A percentile compares a stretch with the other conserved stretches of the same genome.
phyloP scores from a whole-genome alignment of 1,140 invertebrate genomes.

The Drosophila pseudoobscura region DNA sequence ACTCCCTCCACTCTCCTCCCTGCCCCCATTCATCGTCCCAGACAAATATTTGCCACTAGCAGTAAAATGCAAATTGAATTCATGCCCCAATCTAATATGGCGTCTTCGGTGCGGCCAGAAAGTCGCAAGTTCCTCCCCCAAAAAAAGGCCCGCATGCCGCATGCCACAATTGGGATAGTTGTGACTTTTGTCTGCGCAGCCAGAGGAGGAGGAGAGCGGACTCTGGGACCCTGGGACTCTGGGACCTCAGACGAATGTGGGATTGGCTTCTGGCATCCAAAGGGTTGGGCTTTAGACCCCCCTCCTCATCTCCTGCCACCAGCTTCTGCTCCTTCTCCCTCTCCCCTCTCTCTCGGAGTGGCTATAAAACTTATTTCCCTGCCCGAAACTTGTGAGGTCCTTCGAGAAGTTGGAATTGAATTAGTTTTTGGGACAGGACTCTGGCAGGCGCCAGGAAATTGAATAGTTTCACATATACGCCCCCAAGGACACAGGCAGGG shows the following conservation, averaged over 20 bases:
- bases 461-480: constrained; percentile 69
- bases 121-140: constrained; percentile 41
- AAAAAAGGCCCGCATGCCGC: constrained; percentile 37
- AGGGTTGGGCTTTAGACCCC: constrained; percentile 22
- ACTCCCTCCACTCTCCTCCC: background rate
- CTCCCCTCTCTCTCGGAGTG: too few species aligned
- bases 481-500: too few species aligned
- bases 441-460: constrained; percentile 60
- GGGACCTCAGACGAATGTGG: constrained; percentile 40
- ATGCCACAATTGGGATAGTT: constrained; percentile 72
- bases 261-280: constrained; percentile 53
- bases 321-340: too few species aligned
- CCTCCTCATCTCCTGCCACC: background rate
- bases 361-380: constrained; percentile 62
- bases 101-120: constrained; percentile 73
- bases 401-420: constrained; percentile 54
- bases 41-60: constrained; percentile 74
- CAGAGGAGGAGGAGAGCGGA: background rate
- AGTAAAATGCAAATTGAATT: constrained; percentile 78
- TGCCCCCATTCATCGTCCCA: background rate
- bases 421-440: constrained; percentile 36
- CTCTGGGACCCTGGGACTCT: too few species aligned
- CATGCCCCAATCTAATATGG: constrained; percentile 58
- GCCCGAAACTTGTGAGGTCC: background rate
- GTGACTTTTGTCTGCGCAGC: constrained; percentile 71